Conservation (phyloP, 1,140 invertebrate species). For the Arion vulgaris region DNA sequence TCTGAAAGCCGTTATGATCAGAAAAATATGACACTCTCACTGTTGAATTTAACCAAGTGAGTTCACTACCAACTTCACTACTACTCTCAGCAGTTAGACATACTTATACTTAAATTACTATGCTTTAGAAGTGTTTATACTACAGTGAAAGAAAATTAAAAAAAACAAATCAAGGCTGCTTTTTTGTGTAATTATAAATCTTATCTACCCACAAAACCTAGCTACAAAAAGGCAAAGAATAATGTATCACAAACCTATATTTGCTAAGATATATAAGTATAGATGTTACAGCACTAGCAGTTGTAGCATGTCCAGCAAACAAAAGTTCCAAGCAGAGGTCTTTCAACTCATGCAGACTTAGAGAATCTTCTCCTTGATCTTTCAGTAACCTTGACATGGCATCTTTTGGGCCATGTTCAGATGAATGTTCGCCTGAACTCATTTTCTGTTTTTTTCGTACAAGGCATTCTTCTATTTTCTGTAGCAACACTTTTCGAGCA, state of each 20-base stretch:
- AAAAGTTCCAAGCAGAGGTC: conserved; percentile 56
- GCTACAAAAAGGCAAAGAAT: no score
- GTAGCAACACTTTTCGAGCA: conserved; percentile 49
- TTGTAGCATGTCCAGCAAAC: conserved; percentile 59
- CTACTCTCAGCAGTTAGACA: no score
- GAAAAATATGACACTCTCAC: no score
- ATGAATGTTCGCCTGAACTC: background rate
- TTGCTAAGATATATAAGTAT: conserved; percentile 52
- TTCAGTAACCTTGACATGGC: conserved; percentile 52
- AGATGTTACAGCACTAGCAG: conserved; percentile 55
- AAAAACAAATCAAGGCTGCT: no score
- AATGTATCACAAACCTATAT: conserved; percentile 34
- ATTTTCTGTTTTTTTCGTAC: conserved; percentile 24
- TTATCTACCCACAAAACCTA: no score
- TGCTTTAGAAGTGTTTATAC: no score
- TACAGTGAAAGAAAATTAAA: no score
- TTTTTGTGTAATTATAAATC: no score
- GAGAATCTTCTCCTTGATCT: conserved; percentile 35
- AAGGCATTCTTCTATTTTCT: conserved; percentile 55
- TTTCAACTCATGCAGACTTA: conserved; percentile 48
- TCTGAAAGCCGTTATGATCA: no score
- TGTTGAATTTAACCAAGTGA: no score
- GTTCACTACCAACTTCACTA: no score
- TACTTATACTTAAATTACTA: no score
- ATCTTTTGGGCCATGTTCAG: conserved; percentile 30